Percentiles rank a stretch among this genome's conserved stretches.
These are phyloP conservation scores for Alectura lathami DNA, from an alignment of 2,113 vertebrate genomes.

Conservation along the genomic window DNA sequence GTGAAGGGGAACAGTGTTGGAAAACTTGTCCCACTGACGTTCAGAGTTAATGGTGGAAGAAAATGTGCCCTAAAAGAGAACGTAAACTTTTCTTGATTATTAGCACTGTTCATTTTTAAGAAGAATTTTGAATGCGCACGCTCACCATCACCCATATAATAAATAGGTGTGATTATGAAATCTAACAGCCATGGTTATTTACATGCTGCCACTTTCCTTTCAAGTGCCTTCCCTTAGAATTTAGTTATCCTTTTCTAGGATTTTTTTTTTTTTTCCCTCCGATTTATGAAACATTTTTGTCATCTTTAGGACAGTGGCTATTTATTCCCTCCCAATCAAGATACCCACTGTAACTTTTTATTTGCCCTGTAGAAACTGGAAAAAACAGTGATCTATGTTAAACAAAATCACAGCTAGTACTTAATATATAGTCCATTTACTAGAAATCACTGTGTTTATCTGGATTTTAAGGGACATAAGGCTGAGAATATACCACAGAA, in stretches of 20 bases:
- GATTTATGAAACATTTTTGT: neutral
- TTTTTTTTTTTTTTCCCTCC: rapidly evolving
- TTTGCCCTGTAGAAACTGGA: neutral
- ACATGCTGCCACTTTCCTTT: neutral
- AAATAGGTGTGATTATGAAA: neutral
- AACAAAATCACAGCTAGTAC: neutral
- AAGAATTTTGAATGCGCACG: neutral
- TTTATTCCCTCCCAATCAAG: neutral
- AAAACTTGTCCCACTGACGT: neutral
- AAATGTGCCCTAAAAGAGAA: neutral
- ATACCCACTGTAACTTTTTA: neutral
- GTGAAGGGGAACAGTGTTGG: neutral
- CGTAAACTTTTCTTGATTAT: neutral
- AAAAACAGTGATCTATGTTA: neutral
- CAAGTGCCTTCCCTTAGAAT: neutral
- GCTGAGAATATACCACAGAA: neutral
- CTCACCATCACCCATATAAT: neutral
- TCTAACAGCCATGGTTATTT: neutral
- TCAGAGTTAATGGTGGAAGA: neutral
- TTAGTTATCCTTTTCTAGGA: neutral
- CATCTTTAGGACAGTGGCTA: neutral
- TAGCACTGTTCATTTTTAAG: neutral
- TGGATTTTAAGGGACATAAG: neutral
- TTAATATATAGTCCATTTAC: neutral
- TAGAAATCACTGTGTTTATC: neutral